These are phyloP conservation scores for Lates calcarifer DNA, from an alignment of 2,113 vertebrate species.

Conservation along the genomic window DNA sequence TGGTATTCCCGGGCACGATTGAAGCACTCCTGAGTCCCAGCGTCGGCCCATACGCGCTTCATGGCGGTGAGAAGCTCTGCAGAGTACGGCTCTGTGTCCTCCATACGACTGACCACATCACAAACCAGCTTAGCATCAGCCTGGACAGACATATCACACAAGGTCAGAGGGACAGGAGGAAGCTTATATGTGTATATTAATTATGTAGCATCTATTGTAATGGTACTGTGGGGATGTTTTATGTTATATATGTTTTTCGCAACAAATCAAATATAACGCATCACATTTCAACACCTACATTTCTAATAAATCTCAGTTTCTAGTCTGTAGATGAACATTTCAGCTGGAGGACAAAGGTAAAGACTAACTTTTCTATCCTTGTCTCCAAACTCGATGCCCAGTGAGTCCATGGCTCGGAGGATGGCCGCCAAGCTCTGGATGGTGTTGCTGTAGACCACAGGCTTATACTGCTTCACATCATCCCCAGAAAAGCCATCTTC, in stretches of 20 bases:
- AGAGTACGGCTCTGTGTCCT: constrained; percentile 98
- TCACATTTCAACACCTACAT: neutral
- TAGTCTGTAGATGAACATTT: neutral
- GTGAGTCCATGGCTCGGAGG: constrained; percentile 96
- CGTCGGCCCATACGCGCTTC: constrained; percentile 94
- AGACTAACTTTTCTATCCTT: constrained; percentile 93
- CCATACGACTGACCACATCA: constrained; percentile 97
- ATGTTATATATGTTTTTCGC: neutral
- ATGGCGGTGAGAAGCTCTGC: constrained; percentile 94
- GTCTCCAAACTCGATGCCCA: constrained; percentile 95
- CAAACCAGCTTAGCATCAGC: constrained; percentile 98
- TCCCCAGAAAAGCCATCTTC: constrained; percentile 99
- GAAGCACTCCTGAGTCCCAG: constrained; percentile 96
- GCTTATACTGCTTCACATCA: constrained; percentile 99
- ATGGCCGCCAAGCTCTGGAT: constrained; percentile 98
- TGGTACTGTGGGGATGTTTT: neutral
- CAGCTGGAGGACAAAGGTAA: neutral
- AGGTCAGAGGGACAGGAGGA: constrained; percentile 20
- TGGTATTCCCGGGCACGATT: constrained; percentile 96
- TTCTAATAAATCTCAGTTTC: constrained; percentile 10
- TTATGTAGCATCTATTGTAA: constrained; percentile 10
- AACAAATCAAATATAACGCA: neutral
- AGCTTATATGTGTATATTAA: neutral
- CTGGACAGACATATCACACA: constrained; percentile 74
- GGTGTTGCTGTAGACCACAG: constrained; percentile 99